Conservation (phyloP, 1,140 invertebrate species). For the Drosophila sp. region DNA sequence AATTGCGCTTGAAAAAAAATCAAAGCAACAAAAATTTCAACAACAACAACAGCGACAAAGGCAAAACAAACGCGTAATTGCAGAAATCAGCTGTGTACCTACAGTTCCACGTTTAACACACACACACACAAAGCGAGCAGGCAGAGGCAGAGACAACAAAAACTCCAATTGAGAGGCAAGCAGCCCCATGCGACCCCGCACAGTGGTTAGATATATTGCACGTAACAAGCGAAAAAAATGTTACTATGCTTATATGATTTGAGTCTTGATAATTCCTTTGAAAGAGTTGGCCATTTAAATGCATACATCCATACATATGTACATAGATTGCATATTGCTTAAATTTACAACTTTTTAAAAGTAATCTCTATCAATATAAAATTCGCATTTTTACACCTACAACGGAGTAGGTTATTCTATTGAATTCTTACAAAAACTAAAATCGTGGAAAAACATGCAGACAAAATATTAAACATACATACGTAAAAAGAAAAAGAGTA, state of each 20-base stretch:
- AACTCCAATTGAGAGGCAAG: slow-evolving; percentile 59
- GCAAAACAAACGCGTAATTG: slow-evolving; percentile 81
- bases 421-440: background rate
- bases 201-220: background rate
- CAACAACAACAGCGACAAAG: slow-evolving; percentile 66
- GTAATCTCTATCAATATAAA: background rate
- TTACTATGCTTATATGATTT: background rate
- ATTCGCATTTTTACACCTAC: background rate
- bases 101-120: slow-evolving; percentile 51
- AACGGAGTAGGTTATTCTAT: background rate
- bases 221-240: background rate
- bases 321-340: background rate
- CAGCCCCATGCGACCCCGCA: slow-evolving; percentile 24
- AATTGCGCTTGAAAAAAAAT: slow-evolving; percentile 60
- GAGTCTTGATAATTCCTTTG: too few species aligned
- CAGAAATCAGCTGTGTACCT: slow-evolving; percentile 83
- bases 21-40: slow-evolving; percentile 41
- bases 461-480: background rate
- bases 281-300: too few species aligned
- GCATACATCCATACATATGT: too few species aligned
- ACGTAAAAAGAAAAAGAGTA: background rate
- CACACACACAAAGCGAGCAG: slow-evolving; percentile 41
- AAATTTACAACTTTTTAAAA: background rate
- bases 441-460: background rate
- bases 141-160: slow-evolving; percentile 54